Evolutionary conservation across 2,888 invertebrate species (phyloP).

Genomic region (Polia nebulosa): DNA sequence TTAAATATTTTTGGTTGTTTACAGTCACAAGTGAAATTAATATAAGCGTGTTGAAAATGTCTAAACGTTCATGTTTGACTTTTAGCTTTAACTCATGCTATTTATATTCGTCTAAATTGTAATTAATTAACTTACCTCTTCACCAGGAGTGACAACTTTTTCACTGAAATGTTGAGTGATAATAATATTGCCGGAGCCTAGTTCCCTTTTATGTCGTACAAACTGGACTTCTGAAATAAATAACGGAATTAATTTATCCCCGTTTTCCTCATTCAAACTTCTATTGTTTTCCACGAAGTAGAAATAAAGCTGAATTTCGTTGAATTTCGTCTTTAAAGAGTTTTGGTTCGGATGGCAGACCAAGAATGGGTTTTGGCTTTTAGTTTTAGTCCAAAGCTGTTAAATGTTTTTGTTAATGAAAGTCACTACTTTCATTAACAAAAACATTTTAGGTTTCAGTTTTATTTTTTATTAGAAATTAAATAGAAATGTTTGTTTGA

Average conservation of each 20-base stretch:
- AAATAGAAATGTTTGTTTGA: too few species aligned
- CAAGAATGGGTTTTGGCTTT: not conserved
- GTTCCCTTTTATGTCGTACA: slow-evolving; percentile 77
- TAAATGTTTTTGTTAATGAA: not conserved
- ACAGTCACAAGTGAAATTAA: too few species aligned
- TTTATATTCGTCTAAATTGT: too few species aligned
- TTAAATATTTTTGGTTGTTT: too few species aligned
- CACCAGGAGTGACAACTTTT: slow-evolving; percentile 90
- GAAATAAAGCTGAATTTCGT: slow-evolving; percentile 22
- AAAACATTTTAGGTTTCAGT: too few species aligned
- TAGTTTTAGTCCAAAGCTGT: not conserved
- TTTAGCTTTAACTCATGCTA: too few species aligned
- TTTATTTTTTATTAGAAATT: too few species aligned
- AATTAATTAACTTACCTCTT: slow-evolving; percentile 83
- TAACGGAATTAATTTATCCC: slow-evolving; percentile 31
- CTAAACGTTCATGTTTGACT: too few species aligned
- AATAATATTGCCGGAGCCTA: slow-evolving; percentile 78
- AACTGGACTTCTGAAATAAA: slow-evolving; percentile 69
- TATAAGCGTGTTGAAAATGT: too few species aligned
- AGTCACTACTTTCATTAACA: too few species aligned
- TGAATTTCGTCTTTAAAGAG: slow-evolving; percentile 7
- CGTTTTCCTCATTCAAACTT: slow-evolving; percentile 16
- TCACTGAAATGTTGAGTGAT: slow-evolving; percentile 86
- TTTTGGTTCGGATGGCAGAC: slow-evolving; percentile 17
- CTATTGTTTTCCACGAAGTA: slow-evolving; percentile 35